phyloP scores from a whole-genome alignment of 2,797 vertebrate species.

The Buceros bicornis region DNA sequence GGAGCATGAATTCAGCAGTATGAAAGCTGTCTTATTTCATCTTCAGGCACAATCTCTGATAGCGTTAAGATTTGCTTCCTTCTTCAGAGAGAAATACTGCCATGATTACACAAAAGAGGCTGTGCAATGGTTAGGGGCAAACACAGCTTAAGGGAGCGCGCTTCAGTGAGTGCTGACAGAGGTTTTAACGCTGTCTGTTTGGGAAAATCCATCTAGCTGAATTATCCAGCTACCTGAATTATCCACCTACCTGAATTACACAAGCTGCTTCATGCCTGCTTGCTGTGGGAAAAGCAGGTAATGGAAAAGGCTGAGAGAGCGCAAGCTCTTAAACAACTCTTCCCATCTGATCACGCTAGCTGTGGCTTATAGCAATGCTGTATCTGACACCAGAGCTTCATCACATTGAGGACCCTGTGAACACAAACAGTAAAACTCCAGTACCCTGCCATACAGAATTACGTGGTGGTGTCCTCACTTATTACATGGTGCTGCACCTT shows the following conservation, averaged over 20 bases:
- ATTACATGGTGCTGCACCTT: neutral
- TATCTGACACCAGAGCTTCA: neutral
- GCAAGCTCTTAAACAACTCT: neutral
- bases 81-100: neutral
- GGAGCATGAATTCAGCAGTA: constrained; percentile 9
- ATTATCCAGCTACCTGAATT: neutral
- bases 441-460: neutral
- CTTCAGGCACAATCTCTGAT: neutral
- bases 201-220: neutral
- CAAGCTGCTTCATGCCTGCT: neutral
- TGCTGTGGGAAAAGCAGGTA: neutral
- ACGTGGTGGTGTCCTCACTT: neutral
- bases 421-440: neutral
- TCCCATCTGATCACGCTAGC: neutral
- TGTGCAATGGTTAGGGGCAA: neutral
- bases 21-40: constrained; percentile 31
- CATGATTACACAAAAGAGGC: neutral
- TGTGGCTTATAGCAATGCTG: neutral
- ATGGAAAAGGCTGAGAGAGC: neutral
- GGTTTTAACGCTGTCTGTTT: neutral
- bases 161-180: neutral
- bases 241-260: neutral
- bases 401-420: neutral
- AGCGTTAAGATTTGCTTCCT: neutral
- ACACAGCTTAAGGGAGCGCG: neutral